phyloP scores from a whole-genome alignment of 2,113 vertebrate species.

The Bos javanicus region DNA sequence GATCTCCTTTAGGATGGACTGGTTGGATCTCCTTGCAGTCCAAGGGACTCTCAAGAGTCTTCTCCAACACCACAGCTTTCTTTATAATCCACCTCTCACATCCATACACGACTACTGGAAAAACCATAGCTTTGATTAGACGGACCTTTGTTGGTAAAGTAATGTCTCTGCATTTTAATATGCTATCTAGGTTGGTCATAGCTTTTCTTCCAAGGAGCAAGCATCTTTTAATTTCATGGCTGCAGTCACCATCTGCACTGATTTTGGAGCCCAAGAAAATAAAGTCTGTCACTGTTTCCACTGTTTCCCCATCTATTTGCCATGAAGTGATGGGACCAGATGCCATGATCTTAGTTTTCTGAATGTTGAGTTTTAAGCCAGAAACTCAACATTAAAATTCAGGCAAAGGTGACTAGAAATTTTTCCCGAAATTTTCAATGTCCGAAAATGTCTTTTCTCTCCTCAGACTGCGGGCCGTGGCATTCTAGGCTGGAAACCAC shows the following conservation, averaged over 20 bases:
- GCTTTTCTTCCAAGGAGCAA: neutral
- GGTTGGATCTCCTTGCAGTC: neutral
- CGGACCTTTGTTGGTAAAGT: neutral
- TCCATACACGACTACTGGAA: neutral
- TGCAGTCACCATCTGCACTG: neutral
- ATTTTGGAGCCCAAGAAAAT: neutral
- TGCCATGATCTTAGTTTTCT: neutral
- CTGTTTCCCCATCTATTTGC: neutral
- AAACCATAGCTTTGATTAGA: neutral
- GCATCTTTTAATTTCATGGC: neutral
- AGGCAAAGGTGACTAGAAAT: neutral
- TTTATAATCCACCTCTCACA: neutral
- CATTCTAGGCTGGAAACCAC: neutral
- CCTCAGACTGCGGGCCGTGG: neutral
- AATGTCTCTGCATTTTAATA: neutral
- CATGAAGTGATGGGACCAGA: neutral
- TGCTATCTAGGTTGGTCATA: neutral
- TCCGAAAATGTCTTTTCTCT: neutral
- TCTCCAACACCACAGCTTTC: neutral
- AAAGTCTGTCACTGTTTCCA: neutral
- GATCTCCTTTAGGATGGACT: neutral
- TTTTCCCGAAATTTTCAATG: neutral
- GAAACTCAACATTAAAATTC: neutral
- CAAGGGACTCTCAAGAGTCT: neutral
- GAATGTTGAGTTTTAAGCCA: neutral